phyloP scores from a whole-genome alignment of 1,140 invertebrate species.

The Macrobrachium nipponense region DNA sequence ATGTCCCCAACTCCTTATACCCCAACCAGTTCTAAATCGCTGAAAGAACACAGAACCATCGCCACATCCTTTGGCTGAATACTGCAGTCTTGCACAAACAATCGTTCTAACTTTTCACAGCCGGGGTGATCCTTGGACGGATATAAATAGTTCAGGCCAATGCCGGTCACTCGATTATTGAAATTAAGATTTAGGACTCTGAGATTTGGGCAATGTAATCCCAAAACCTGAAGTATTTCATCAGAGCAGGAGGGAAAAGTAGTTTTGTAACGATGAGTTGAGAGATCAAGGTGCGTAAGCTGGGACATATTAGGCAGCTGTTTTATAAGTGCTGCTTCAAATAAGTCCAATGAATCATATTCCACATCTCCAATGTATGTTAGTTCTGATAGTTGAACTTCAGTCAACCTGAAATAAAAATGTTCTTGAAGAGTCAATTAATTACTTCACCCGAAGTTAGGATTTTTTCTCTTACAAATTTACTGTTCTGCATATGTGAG shows the following conservation, averaged over 20 bases:
- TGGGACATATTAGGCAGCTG: slow-evolving; percentile 28
- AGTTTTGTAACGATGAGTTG: slow-evolving; percentile 34
- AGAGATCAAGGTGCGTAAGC: slow-evolving; percentile 37
- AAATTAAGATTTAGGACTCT: slow-evolving; percentile 35
- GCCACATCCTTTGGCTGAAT: slow-evolving; percentile 50
- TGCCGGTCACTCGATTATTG: slow-evolving; percentile 49
- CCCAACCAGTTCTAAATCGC: slow-evolving; percentile 33
- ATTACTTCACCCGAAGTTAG: not conserved
- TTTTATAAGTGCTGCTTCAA: slow-evolving; percentile 31
- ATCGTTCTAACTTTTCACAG: slow-evolving; percentile 33
- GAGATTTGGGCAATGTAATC: slow-evolving; percentile 38
- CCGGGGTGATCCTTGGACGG: slow-evolving; percentile 21
- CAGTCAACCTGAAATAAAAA: slow-evolving; percentile 29
- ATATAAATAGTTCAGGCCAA: slow-evolving; percentile 42
- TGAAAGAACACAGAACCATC: slow-evolving; percentile 47
- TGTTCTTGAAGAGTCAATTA: not conserved
- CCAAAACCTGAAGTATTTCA: slow-evolving; percentile 22
- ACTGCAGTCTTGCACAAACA: slow-evolving; percentile 51
- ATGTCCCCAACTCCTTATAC: slow-evolving; percentile 42
- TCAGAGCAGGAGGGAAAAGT: slow-evolving; percentile 51
- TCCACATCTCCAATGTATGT: slow-evolving; percentile 37
- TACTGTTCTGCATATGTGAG: not conserved
- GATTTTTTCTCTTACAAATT: not conserved
- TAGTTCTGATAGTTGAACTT: slow-evolving; percentile 41
- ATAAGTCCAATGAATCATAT: slow-evolving; percentile 31